These are phyloP conservation scores for Chirona hameri DNA, from an alignment of 2,888 invertebrate genomes.

Conservation along the genomic window DNA sequence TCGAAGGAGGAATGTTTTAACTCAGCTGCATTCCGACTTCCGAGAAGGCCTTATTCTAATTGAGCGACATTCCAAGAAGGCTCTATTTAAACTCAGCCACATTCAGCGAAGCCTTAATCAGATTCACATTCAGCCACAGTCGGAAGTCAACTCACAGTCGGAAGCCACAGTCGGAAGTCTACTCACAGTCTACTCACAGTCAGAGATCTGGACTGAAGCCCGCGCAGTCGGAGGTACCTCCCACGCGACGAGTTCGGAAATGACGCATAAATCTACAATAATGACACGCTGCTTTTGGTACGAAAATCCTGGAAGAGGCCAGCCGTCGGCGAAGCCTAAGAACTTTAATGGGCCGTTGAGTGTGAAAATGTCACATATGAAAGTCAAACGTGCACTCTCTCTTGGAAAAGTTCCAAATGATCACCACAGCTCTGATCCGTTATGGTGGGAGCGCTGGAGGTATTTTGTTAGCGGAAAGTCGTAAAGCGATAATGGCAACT, in stretches of 20 bases:
- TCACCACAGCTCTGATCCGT: background rate
- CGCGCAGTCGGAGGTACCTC: no score
- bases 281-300: background rate
- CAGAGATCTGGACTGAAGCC: no score
- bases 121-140: no score
- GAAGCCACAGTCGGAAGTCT: no score
- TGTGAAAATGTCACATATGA: background rate
- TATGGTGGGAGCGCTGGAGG: background rate
- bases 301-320: background rate
- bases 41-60: no score
- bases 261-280: constrained; percentile 3
- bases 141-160: no score
- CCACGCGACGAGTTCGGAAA: background rate
- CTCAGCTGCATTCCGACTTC: no score
- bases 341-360: background rate
- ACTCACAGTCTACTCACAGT: no score
- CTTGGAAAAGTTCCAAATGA: background rate
- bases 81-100: no score
- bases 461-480: background rate
- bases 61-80: no score
- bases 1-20: no score
- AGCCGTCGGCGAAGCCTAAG: background rate
- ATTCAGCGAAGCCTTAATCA: no score
- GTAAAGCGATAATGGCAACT: background rate
- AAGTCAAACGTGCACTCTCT: background rate